phyloP scores from a whole-genome alignment of 2,797 vertebrate species.

The Urosaurus nigricauda region DNA sequence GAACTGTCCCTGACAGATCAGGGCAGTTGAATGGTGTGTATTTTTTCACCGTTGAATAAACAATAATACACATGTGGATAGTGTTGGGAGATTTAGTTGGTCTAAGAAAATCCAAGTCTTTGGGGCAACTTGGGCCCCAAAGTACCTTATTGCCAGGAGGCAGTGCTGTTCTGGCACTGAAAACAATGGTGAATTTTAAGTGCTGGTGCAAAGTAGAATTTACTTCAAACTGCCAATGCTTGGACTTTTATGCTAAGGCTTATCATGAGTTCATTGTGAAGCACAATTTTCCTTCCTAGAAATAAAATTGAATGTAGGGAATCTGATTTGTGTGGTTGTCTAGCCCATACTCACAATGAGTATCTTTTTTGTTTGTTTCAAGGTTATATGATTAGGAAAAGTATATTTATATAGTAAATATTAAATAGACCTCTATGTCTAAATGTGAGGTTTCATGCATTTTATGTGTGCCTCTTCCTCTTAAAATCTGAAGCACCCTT shows the following conservation, averaged over 20 bases:
- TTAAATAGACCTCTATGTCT: conserved; percentile 1
- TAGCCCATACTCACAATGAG: conserved; percentile 17
- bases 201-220: background rate
- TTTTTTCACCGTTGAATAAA: background rate
- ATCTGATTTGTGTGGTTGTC: conserved; percentile 24
- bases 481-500: conserved; percentile 37
- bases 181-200: background rate
- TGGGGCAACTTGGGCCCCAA: background rate
- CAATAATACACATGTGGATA: background rate
- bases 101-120: background rate
- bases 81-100: background rate
- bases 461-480: conserved; percentile 30
- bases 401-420: conserved; percentile 2
- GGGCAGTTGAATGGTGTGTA: no score
- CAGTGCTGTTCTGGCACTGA: background rate
- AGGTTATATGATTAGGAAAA: conserved; percentile 9
- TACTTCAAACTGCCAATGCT: background rate
- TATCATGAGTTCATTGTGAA: background rate
- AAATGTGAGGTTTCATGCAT: conserved; percentile 23
- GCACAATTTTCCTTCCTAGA: conserved; percentile 3
- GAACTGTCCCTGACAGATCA: no score
- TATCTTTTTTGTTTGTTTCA: conserved; percentile 24
- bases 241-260: background rate
- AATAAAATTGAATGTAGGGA: conserved; percentile 7
- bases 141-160: background rate